Percentiles rank a stretch among this genome's conserved stretches.
Evolutionary conservation across 2,113 vertebrate species (phyloP).

Genomic region (Chamaetylas fuelleborni): DNA sequence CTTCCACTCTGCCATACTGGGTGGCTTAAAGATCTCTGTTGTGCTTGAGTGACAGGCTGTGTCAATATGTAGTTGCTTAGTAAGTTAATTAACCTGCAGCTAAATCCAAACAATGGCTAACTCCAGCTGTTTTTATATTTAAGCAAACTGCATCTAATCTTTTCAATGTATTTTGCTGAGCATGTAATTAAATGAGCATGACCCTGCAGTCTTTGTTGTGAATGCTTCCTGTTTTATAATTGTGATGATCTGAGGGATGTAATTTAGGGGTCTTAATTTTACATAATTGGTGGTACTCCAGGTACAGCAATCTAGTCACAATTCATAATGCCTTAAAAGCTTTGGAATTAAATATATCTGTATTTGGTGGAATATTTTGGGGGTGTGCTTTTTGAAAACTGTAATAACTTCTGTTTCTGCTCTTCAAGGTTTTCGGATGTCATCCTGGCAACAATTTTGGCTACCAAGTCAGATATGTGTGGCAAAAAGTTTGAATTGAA

Average conservation of each 20-base stretch:
- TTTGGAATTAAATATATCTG: not conserved
- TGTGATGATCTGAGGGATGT: conserved; percentile 52
- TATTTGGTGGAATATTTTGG: not conserved
- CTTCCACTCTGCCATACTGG: not conserved
- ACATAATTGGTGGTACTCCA: conserved; percentile 21
- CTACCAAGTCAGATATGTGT: conserved; percentile 98
- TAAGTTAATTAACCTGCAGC: conserved; percentile 50
- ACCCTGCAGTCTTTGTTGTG: conserved; percentile 58
- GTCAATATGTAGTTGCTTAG: conserved; percentile 11
- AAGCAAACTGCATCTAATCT: conserved; percentile 47
- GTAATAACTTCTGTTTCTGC: not conserved
- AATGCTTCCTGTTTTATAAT: conserved; percentile 62
- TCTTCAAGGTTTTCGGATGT: conserved; percentile 91
- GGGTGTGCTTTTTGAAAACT: not conserved
- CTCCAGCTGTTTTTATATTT: conserved; percentile 38
- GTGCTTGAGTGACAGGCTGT: conserved; percentile 60
- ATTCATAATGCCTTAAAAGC: not conserved
- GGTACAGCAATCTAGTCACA: not conserved
- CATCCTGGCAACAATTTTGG: conserved; percentile 96
- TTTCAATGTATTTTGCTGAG: conserved; percentile 53
- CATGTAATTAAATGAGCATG: conserved; percentile 72
- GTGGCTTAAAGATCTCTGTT: conserved; percentile 26
- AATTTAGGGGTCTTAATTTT: conserved; percentile 48
- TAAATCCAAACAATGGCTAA: conserved; percentile 49
- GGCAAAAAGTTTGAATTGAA: conserved; percentile 99